Evolutionary conservation across 2,888 invertebrate species (phyloP).

Genomic region (Candidula unifasciata): DNA sequence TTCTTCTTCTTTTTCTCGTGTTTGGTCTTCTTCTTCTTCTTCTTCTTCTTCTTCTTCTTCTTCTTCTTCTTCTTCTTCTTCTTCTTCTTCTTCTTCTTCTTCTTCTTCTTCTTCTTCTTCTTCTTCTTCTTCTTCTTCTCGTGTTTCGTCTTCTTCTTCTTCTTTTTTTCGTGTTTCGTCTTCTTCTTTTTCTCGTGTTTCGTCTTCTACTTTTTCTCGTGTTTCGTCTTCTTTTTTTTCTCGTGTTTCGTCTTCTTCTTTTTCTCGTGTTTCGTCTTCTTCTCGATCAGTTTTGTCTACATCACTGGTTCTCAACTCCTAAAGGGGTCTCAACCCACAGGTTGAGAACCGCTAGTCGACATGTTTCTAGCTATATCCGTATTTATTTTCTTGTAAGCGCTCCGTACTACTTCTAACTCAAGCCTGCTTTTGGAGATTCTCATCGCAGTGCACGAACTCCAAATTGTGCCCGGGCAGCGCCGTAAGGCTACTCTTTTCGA

Average conservation of each 20-base stretch:
- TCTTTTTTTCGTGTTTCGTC: slow-evolving; percentile 7
- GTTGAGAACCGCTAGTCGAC: too few species aligned
- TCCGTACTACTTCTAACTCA: too few species aligned
- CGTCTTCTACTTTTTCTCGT: background rate
- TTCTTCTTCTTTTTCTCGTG: slow-evolving; percentile 38
- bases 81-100: background rate
- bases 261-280: too few species aligned
- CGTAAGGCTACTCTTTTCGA: too few species aligned
- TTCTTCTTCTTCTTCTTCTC: background rate
- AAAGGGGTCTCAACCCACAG: too few species aligned
- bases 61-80: background rate
- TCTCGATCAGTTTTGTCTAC: too few species aligned
- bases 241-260: background rate
- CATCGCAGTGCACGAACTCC: too few species aligned
- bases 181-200: background rate
- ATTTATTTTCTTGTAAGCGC: too few species aligned
- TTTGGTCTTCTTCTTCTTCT: slow-evolving; percentile 25
- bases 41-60: background rate
- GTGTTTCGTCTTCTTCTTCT: slow-evolving; percentile 1
- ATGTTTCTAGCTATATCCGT: too few species aligned
- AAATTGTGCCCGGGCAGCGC: too few species aligned
- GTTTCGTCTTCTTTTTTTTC: background rate
- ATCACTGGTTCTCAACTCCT: too few species aligned
- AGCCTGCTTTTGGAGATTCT: too few species aligned
- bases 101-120: slow-evolving; percentile 15